Evolutionary conservation across 2,797 vertebrate genomes (phyloP).

Genomic region (Babyrousa celebensis): DNA sequence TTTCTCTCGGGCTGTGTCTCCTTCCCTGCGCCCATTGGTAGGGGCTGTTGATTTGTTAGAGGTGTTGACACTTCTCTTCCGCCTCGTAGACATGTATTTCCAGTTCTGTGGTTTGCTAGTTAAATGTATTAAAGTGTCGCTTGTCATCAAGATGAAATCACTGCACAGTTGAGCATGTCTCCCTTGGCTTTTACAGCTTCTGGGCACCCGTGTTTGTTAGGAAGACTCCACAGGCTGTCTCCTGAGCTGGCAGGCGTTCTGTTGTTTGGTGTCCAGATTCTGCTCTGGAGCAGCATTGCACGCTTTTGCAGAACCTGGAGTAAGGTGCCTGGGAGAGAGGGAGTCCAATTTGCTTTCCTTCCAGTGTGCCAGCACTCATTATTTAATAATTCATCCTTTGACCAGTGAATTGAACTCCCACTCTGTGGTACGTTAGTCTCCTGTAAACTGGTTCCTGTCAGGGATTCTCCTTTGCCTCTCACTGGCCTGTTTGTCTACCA

Average conservation of each 20-base stretch:
- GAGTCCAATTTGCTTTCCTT: not conserved
- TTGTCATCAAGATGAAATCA: not conserved
- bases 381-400: fast-evolving
- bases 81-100: not conserved
- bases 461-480: fast-evolving
- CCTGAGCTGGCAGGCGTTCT: not conserved
- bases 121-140: not conserved
- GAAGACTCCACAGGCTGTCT: not conserved
- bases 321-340: too few relatives aligned
- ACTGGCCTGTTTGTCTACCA: not conserved
- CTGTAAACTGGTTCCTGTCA: fast-evolving
- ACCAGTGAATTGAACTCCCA: fast-evolving
- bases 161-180: not conserved
- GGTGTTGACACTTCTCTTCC: not conserved
- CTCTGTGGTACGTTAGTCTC: not conserved
- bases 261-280: not conserved
- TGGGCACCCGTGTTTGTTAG: not conserved
- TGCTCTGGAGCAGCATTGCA: not conserved
- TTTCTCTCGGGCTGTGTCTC: not conserved
- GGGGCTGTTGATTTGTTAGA: not conserved
- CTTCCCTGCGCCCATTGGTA: fast-evolving
- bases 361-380: fast-evolving
- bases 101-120: not conserved
- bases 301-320: fast-evolving
- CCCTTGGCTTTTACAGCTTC: not conserved